Evolutionary conservation across 1,140 invertebrate genomes (phyloP).

Genomic region (Nymphalis io): DNA sequence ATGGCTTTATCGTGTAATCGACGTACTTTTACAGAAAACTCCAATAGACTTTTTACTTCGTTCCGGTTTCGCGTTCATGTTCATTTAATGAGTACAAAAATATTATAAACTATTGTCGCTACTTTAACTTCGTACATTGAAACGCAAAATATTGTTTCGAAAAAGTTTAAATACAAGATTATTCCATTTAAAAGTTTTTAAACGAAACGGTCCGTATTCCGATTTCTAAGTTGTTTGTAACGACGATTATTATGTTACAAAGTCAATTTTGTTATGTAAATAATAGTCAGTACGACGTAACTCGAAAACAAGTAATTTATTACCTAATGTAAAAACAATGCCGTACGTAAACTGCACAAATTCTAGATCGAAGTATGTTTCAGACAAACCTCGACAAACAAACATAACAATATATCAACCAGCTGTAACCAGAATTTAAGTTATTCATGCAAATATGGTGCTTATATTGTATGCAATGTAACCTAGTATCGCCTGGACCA

Average conservation of each 20-base stretch:
- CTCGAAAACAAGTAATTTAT: slow-evolving; percentile 5
- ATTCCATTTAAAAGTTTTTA: slow-evolving; percentile 10
- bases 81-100: neutral
- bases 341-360: neutral
- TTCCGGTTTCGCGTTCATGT: neutral
- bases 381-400: slow-evolving; percentile 25
- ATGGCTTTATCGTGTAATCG: slow-evolving; percentile 9
- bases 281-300: neutral
- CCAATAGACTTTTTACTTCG: neutral
- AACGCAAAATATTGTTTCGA: neutral
- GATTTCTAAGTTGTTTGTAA: neutral
- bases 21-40: slow-evolving; percentile 1
- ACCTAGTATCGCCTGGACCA: slow-evolving; percentile 10
- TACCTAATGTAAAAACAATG: slow-evolving; percentile 7
- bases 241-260: neutral
- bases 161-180: slow-evolving; percentile 10
- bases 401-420: slow-evolving; percentile 30
- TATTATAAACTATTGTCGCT: slow-evolving; percentile 3
- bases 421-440: slow-evolving; percentile 17
- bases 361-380: slow-evolving; percentile 24
- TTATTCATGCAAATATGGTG: slow-evolving; percentile 19
- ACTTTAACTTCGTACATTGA: neutral
- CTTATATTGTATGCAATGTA: slow-evolving; percentile 9
- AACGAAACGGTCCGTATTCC: neutral
- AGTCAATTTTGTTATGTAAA: neutral